These are phyloP conservation scores for Rhogogaster chlorosoma DNA, from an alignment of 2,888 invertebrate species.

Conservation along the genomic window DNA sequence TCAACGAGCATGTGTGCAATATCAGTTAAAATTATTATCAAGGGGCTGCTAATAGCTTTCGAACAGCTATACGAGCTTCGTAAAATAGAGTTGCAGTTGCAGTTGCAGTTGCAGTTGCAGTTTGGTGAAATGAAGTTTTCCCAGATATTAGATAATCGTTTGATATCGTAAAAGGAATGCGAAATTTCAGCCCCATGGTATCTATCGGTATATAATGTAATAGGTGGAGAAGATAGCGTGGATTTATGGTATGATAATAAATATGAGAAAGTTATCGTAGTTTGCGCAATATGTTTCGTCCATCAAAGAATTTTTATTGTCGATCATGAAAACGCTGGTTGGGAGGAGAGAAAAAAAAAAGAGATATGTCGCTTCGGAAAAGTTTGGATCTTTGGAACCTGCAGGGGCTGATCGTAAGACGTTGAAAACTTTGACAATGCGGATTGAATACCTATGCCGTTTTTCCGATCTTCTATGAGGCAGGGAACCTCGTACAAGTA, in stretches of 20 bases:
- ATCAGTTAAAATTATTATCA: conserved; percentile 4
- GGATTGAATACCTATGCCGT: conserved; percentile 32
- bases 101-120: background rate
- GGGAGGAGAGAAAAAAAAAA: background rate
- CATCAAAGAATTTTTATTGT: conserved; percentile 20
- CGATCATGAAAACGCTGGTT: conserved; percentile 9
- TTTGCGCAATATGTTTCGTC: background rate
- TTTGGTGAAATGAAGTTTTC: background rate
- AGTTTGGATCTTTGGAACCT: background rate
- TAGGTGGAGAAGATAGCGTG: background rate
- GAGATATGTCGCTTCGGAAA: background rate
- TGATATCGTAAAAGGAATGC: background rate
- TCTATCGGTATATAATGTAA: background rate
- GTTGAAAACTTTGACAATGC: conserved; percentile 9
- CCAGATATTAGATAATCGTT: background rate
- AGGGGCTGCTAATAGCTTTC: background rate
- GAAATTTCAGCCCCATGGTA: background rate
- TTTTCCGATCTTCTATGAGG: background rate
- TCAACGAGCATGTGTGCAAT: background rate
- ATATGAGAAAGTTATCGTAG: conserved; percentile 15
- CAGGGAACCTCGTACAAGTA: background rate
- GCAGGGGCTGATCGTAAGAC: conserved; percentile 1
- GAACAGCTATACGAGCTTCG: background rate
- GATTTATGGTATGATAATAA: background rate
- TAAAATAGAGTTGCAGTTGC: background rate